Evolutionary conservation across 2,113 vertebrate species (phyloP).

Genomic region (Mandrillus leucophaeus): DNA sequence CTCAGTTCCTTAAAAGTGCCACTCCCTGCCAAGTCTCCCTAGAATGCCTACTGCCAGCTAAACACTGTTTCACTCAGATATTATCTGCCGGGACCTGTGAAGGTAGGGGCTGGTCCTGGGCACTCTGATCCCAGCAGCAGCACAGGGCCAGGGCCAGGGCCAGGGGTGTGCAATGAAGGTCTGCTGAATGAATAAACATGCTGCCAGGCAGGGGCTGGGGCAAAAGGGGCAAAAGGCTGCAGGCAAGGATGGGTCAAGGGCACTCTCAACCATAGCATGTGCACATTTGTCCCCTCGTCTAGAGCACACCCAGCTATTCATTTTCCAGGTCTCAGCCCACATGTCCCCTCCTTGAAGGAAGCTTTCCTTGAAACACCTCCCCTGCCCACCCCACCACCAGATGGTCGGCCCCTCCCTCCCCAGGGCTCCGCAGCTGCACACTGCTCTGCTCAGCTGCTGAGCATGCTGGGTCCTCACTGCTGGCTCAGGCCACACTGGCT

Average conservation of each 20-base stretch:
- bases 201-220: too few species aligned
- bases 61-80: not conserved
- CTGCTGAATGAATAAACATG: rapidly evolving
- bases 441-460: rapidly evolving
- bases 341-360: not conserved
- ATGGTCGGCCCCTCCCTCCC: not conserved
- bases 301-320: not conserved
- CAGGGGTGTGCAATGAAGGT: rapidly evolving
- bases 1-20: not conserved
- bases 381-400: rapidly evolving
- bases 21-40: not conserved
- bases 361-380: too few species aligned
- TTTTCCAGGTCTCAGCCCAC: not conserved
- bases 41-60: not conserved
- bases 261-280: rapidly evolving
- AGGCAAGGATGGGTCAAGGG: too few species aligned
- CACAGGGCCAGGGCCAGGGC: not conserved
- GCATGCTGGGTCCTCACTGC: too few species aligned
- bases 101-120: not conserved
- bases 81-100: not conserved
- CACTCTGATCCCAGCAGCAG: not conserved
- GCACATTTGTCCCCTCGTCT: not conserved
- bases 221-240: rapidly evolving
- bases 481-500: not conserved
- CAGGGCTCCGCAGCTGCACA: rapidly evolving